Base-by-base conservation (phyloP, 2,113 vertebrate species). In the Sturnus vulgaris region DNA sequence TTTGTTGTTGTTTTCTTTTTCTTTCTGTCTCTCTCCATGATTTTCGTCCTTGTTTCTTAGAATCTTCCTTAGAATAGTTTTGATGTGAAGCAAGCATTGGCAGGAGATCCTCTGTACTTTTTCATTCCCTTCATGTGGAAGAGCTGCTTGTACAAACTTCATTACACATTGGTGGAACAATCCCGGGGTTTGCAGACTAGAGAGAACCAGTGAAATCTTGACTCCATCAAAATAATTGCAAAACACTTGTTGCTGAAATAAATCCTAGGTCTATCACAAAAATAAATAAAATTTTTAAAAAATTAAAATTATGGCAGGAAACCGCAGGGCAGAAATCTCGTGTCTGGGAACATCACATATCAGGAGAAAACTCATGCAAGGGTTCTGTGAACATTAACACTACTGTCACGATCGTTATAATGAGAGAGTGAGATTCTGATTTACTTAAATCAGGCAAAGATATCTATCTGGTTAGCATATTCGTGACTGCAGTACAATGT, bases 181-280 rank as follows among this genome's bases (percentile, higher is more conserved):
- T 75, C 61, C 69, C 24, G 52, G 15, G 1, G 2, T 71, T 83
- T 78, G 60, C 3, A 1, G 37, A 71, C 81, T 44, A 47, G 86
- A 71, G 35, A 81, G 50, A 91, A 82, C 55, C 59, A 80, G 50
- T n/a, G 46, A 94, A 95, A 91, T 53, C 76, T 75, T 95, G 93
- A 86, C 94, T 92, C 42, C 86, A 33, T 78, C 64, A 75, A 93
- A 92, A 53, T 69, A 94, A 60, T 93, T 94, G 88, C 95, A 94
- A 95, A 93, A 96, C 72, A 79, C 77, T 94, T 89, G 68, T 44
- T 95, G 86, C 61, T 3, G 33, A 78, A 96, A 94, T 61, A 73
- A 86, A 86, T 60, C 46, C 46, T 25, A 35, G 53, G 53, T 37
- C 50, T 75, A 86, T 71, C 39, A 49, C 52, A 84, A 47, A 88